Conservation (phyloP, 2,797 vertebrate species). For the Parauchenoglanis punctatus region DNA sequence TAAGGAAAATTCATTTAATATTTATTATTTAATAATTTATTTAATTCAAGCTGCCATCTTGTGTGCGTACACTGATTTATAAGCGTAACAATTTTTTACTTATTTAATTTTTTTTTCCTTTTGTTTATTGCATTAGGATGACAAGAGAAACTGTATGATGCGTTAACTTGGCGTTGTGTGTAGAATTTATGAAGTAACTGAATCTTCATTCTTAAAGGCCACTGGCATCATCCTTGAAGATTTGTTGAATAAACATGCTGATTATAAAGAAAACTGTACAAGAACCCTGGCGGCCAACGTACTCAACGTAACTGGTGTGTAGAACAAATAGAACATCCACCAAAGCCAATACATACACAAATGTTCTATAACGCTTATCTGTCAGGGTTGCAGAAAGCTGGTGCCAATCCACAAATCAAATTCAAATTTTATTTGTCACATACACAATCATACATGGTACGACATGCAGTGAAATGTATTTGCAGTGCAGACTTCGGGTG, state of each 20-base stretch:
- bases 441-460: too few species aligned
- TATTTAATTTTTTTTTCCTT: background rate
- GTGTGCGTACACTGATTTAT: slow-evolving; percentile 9
- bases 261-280: slow-evolving; percentile 85
- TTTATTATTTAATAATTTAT: background rate
- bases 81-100: background rate
- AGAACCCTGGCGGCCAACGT: slow-evolving; percentile 66
- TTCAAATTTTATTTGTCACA: too few species aligned
- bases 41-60: slow-evolving; percentile 49
- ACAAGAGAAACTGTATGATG: background rate
- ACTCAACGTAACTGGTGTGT: slow-evolving; percentile 77
- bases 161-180: too few species aligned
- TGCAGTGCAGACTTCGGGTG: too few species aligned
- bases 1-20: too few species aligned
- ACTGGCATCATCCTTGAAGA: slow-evolving; percentile 80
- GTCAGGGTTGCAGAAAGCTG: too few species aligned
- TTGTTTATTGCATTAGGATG: background rate
- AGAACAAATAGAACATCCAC: background rate
- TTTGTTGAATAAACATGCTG: slow-evolving; percentile 78
- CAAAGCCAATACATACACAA: background rate
- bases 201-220: slow-evolving; percentile 64
- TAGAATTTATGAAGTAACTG: background rate
- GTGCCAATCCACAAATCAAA: too few species aligned
- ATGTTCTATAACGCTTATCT: too few species aligned
- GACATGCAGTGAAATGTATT: too few species aligned